These are phyloP conservation scores for Pediacus dermestoides DNA, from an alignment of 2,888 invertebrate species.

Conservation along the genomic window DNA sequence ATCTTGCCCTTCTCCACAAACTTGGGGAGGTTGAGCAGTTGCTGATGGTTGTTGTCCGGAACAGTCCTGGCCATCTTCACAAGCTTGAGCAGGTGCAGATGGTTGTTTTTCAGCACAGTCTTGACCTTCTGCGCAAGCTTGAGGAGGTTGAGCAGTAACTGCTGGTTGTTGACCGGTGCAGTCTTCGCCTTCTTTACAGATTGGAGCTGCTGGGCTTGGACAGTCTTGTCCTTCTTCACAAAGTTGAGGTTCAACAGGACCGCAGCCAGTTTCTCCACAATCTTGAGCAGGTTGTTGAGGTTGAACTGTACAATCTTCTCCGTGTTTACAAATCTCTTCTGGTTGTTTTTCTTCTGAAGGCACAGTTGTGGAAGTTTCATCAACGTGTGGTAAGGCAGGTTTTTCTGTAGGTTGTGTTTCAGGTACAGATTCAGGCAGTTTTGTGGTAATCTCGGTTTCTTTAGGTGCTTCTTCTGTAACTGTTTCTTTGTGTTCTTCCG, in stretches of 20 bases:
- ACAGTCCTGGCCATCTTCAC: neutral
- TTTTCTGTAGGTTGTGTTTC: constrained; percentile 19
- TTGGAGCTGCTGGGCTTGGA: no score
- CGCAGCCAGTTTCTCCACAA: neutral
- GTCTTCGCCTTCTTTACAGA: constrained; percentile 3
- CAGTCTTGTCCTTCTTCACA: neutral
- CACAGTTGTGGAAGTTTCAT: constrained; percentile 8
- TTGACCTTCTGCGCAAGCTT: neutral
- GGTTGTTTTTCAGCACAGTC: neutral
- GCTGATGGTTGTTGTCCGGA: neutral
- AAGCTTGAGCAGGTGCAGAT: neutral
- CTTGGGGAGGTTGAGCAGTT: constrained; percentile 1
- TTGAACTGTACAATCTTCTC: constrained; percentile 2
- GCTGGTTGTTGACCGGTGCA: neutral
- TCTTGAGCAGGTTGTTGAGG: neutral
- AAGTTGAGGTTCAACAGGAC: neutral
- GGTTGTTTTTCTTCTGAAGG: constrained; percentile 7
- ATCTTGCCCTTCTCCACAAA: neutral
- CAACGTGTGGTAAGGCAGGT: constrained; percentile 3
- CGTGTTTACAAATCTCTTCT: constrained; percentile 2
- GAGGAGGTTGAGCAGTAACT: no score
- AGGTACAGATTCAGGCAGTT: constrained; percentile 14
- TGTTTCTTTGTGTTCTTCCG: constrained; percentile 17
- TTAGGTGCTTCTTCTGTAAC: constrained; percentile 17
- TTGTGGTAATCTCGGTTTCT: constrained; percentile 9